Base-by-base conservation (phyloP, 1,140 invertebrate genomes). In the Pygmarrhopalites habei region DNA sequence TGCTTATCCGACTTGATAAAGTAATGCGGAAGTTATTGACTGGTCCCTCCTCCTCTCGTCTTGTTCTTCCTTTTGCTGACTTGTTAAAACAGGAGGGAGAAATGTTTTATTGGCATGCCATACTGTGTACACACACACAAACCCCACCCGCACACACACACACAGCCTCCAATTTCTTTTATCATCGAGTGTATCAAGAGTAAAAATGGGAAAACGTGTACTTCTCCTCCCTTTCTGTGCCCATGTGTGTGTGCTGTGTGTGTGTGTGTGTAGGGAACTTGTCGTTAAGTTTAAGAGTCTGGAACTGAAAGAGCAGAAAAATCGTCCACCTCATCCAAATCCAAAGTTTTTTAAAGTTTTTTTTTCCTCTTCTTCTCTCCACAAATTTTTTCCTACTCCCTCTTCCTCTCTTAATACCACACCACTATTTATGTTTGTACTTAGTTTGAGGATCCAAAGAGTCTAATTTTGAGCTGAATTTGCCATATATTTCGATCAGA, bases 21-120 rank as follows among this genome's bases (percentile, higher is more conserved):
- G 46, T 49, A 49, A 49, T 49, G 46, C 46, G 46, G 46, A 49
- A 49, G 46, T 49, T 49, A 49, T 49, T 49, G 46, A 49, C 46
- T 49, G 23, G 15, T 12, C 21, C 21, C 21, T 49, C 46, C 23
- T 49, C 21, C 46, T 19, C 10, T 49, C n/a, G n/a, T n/a, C n/a
- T n/a, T n/a, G n/a, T n/a, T n/a, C n/a, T n/a, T n/a, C n/a, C n/a
- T 49, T 49, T 49, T 49, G 46, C 46, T 49, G 46, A 49, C 46
- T 49, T 19, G 46, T 49, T 49, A 49, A 49, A 49, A 49, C 7
- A 49, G 21, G 46, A 21, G 10, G 46, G 10, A 19, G 23, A 49
- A 49, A 49, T 15, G 46, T 21, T 49, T 49, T 49, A 49, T 49
- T 49, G 46, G 23, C 46, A 49, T 49, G 15, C 46, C 46, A 49